Evolutionary conservation across 2,113 vertebrate genomes (phyloP).

Genomic region (Numida meleagris): DNA sequence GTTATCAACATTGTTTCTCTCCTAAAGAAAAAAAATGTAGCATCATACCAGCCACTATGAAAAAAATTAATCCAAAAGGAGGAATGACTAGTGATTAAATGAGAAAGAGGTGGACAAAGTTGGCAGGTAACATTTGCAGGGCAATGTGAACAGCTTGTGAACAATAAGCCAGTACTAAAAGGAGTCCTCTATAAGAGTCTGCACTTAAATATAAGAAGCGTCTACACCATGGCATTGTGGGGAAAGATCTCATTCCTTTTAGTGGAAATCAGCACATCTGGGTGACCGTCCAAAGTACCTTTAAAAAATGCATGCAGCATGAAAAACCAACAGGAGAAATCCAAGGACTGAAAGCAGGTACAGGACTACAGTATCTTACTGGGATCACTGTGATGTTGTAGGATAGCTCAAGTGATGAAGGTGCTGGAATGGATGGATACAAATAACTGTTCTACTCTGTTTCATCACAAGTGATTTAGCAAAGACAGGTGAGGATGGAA

Average conservation of each 20-base stretch:
- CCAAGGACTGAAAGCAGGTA: background rate
- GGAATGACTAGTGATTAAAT: fast-evolving
- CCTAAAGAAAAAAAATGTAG: too few relatives aligned
- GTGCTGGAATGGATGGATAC: background rate
- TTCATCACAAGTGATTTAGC: background rate
- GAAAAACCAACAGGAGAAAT: background rate
- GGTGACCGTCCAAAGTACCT: background rate
- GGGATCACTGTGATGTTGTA: background rate
- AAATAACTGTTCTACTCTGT: background rate
- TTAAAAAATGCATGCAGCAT: background rate
- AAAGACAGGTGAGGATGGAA: background rate
- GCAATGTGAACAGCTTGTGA: background rate
- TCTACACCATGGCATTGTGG: background rate
- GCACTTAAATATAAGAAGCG: background rate
- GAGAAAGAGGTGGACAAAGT: background rate
- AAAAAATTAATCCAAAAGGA: too few relatives aligned
- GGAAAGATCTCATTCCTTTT: background rate
- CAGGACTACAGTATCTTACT: background rate
- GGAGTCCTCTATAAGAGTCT: background rate
- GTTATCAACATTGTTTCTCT: too few relatives aligned
- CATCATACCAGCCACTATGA: too few relatives aligned
- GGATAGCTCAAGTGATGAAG: background rate
- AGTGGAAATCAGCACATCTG: background rate
- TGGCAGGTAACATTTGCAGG: background rate
- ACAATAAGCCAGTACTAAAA: background rate